Evolutionary conservation across 2,888 invertebrate species (phyloP).

Genomic region (Melanargia galathea): DNA sequence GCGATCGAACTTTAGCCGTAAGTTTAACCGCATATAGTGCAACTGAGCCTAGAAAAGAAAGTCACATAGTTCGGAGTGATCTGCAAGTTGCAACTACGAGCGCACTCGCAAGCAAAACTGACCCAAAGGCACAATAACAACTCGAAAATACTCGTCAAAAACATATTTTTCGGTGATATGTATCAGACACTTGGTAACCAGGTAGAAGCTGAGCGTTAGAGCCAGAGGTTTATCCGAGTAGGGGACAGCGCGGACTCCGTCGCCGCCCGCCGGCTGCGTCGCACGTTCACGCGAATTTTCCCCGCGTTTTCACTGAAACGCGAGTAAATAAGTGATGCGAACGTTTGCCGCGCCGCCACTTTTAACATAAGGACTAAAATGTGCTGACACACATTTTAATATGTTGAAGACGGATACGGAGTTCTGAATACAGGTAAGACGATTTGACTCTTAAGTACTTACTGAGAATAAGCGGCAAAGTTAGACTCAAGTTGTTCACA

Average conservation of each 20-base stretch:
- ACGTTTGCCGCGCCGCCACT: slow-evolving; percentile 3
- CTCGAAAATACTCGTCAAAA: not conserved
- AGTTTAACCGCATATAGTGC: no score
- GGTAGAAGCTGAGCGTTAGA: slow-evolving; percentile 18
- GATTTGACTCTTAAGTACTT: not conserved
- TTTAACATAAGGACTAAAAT: not conserved
- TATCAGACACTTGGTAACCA: slow-evolving; percentile 11
- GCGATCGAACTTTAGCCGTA: no score
- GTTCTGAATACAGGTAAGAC: slow-evolving; percentile 18
- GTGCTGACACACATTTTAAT: not conserved
- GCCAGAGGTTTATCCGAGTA: slow-evolving; percentile 26
- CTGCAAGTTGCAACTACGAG: not conserved
- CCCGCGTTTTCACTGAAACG: slow-evolving; percentile 26
- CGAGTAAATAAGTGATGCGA: slow-evolving; percentile 38
- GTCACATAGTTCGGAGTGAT: not conserved
- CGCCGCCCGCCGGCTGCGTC: slow-evolving; percentile 36
- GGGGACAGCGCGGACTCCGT: slow-evolving; percentile 39
- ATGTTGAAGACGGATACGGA: slow-evolving; percentile 23
- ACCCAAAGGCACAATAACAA: not conserved
- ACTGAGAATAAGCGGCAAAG: not conserved
- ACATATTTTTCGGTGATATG: not conserved
- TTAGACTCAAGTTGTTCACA: not conserved
- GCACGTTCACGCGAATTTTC: slow-evolving; percentile 37
- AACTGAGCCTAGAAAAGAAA: no score
- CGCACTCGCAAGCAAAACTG: not conserved